Percentiles rank a stretch among this genome's conserved stretches.
Conservation (phyloP, 2,888 invertebrate genomes). For the Abscondita cerata region DNA sequence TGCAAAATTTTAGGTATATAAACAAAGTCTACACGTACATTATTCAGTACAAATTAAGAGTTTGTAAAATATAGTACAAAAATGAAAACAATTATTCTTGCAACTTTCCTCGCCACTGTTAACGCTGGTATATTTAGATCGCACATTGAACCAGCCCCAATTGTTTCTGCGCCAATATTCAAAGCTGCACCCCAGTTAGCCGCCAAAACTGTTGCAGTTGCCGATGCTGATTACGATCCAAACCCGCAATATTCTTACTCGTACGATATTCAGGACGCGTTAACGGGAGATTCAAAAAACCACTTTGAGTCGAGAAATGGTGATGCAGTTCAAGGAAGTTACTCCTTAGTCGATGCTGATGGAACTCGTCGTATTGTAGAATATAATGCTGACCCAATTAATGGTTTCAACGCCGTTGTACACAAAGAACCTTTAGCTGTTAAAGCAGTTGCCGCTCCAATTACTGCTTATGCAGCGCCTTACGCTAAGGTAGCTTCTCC, state of each 20-base stretch:
- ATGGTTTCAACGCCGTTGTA: constrained; percentile 65
- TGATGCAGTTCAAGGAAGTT: constrained; percentile 68
- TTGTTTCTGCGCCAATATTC: constrained; percentile 31
- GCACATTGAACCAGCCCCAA: constrained; percentile 28
- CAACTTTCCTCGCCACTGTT: neutral
- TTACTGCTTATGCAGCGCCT: neutral
- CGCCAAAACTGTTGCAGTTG: constrained; percentile 44
- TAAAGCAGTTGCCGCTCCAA: constrained; percentile 41
- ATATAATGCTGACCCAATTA: constrained; percentile 63
- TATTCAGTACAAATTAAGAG: neutral
- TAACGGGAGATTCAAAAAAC: constrained; percentile 65
- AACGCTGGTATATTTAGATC: neutral
- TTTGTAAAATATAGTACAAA: neutral
- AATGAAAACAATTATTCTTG: neutral
- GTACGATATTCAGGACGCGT: constrained; percentile 65
- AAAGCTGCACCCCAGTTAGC: constrained; percentile 9
- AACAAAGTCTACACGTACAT: neutral
- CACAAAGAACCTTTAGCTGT: constrained; percentile 60
- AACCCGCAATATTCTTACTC: constrained; percentile 65
- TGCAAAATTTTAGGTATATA: neutral
- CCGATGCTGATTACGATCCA: constrained; percentile 51
- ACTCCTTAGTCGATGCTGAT: constrained; percentile 65
- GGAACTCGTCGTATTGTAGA: constrained; percentile 70
- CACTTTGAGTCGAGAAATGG: constrained; percentile 71
- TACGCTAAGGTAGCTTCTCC: neutral